Evolutionary conservation across 1,140 invertebrate species (phyloP), one percentile per base, ranked within the genome.

Genomic region (Platyscapa corneri): DNA sequence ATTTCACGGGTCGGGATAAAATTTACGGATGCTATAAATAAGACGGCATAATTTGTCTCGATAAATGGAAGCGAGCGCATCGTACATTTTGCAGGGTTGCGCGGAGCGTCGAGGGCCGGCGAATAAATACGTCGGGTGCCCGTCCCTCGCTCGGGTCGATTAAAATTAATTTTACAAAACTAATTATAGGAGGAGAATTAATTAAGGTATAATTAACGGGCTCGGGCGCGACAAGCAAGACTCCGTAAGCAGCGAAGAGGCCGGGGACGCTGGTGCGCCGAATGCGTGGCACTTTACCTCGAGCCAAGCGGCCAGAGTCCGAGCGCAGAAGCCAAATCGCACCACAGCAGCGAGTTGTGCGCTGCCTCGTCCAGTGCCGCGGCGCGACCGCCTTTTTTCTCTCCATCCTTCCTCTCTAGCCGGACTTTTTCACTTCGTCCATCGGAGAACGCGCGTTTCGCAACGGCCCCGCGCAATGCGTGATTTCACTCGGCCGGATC

Each of bases 101-200:
- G 10, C 2, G 56, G 27, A 60, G 18, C 18, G 18, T 20, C 6
- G 16, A 20, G 18, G 16, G 12, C 2, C 49, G 49, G 49, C 8
- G 18, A 60, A 60, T 60, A 60, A 60, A 60, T 60, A 10, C 56
- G 23, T 23, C 23, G 23, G 3, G 56, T 23, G 65, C 10, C 1
- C 14, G 49, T 20, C 30, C 30, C 14, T 34, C 30, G 14, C 5
- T 10, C 14, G 1, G 12, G 32, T 30, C 65, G 30, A 34, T 67
- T 34, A 30, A 67, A 32, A 67, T 67, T 34, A 67, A 67, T 67
- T 67, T 67, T 34, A 34, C 65, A 67, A 67, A 67, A 16, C 65
- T 67, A 67, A 34, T 34, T 34, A 67, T 67, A 20, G 7, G 12
- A 20, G 10, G 1, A 5, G 34, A 67, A 67, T 67, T 67, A 67